These are phyloP conservation scores for Rhinopithecus roxellana DNA, from an alignment of 2,113 vertebrate genomes.

Conservation along the genomic window DNA sequence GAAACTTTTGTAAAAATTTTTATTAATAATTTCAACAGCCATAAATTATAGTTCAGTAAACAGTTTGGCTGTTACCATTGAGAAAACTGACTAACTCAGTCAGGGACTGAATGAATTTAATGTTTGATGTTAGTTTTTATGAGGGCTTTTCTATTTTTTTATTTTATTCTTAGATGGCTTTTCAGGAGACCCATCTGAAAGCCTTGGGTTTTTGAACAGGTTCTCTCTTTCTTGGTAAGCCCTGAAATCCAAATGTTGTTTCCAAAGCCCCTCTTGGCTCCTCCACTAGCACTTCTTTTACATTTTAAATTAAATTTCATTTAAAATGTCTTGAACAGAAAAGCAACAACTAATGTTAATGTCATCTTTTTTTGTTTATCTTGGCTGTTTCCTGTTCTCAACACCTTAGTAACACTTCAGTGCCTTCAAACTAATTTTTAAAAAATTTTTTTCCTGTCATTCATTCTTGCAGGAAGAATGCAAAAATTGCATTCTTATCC, in stretches of 20 bases:
- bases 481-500: not conserved
- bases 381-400: not conserved
- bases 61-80: not conserved
- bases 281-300: not conserved
- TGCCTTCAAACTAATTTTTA: not conserved
- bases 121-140: not conserved
- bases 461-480: not conserved
- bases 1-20: not conserved
- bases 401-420: not conserved
- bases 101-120: not conserved
- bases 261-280: not conserved
- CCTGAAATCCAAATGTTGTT: slow-evolving; percentile 13
- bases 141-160: not conserved
- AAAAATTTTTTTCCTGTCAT: not conserved
- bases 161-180: not conserved
- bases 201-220: not conserved
- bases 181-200: not conserved
- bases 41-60: not conserved
- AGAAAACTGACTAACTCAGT: not conserved
- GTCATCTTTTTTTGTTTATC: slow-evolving; percentile 12
- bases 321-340: not conserved
- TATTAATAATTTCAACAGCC: not conserved
- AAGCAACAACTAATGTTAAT: not conserved
- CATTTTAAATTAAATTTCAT: not conserved
- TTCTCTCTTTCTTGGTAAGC: not conserved